Base-by-base conservation (phyloP, 2,888 invertebrate species). In the Chesias legatella region DNA sequence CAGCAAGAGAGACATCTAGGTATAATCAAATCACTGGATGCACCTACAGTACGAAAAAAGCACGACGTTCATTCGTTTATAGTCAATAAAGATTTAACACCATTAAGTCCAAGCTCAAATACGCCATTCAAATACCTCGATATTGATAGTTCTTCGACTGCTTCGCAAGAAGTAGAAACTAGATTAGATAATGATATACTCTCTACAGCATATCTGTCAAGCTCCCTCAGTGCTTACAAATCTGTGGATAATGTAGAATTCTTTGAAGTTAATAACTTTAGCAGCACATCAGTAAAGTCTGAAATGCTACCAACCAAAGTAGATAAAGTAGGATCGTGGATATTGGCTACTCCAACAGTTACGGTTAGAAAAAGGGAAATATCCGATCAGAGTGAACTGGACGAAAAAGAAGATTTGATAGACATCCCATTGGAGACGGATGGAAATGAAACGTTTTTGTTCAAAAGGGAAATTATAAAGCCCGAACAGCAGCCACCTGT, bases 1-100 rank as follows among this genome's bases (percentile, higher is more conserved):
- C 95, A 95, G 67, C 95, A 95, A 79, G 94, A 94, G 64, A 90
- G 90, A 40, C 95, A 95, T 70, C 89, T 96, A 34, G 95, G 95
- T 6, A 92, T 94, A 43, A 89, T 91, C 11, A 81, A 90, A 66
- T 75, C 89, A 56, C 69, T 85, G 64, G 82, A 88, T 40, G 80
- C 88, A 32, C 80, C 82, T 6, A 74, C 81, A 10, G 57, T 81
- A 35, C 75, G 84, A 48, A 88, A 79, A 56, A 88, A 81, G 69
- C 88, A 88, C 47, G 88, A 88, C 8, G 88, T 88, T 3, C 88
- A 88, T 60, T 88, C 88, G 3, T 88, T 88, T 38, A 57, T 76
- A 41, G 74, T 83, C 7, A 80, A 81, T 48, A 81, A 78, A 59
- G 75, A 80, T 7, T 17, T 29, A 5, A 25, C 36, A 10, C 22